Percentiles rank a stretch among this genome's conserved stretches.
Evolutionary conservation across 2,888 invertebrate species (phyloP).

Genomic region (Drosophila birchii): DNA sequence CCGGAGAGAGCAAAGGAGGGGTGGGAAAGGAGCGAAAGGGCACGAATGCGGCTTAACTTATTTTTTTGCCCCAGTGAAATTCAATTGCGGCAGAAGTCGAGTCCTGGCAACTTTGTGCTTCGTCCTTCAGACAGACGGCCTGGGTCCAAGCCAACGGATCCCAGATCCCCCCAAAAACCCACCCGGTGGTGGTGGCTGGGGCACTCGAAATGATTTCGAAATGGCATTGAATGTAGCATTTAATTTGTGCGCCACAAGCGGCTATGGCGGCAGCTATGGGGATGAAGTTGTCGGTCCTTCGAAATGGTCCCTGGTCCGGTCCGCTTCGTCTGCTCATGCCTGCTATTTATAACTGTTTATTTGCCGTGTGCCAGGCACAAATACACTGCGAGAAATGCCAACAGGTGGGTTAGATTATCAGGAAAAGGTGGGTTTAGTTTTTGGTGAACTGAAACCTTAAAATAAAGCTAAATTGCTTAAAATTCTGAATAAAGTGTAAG

Average conservation of each 20-base stretch:
- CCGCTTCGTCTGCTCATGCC: constrained; percentile 42
- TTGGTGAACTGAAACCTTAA: no score
- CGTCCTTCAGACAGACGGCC: constrained; percentile 52
- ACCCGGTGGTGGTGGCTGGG: constrained; percentile 46
- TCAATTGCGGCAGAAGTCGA: constrained; percentile 68
- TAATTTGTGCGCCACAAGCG: constrained; percentile 74
- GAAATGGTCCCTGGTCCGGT: constrained; percentile 23
- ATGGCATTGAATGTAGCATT: constrained; percentile 80
- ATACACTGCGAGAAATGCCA: constrained; percentile 17
- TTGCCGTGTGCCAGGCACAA: constrained; percentile 52
- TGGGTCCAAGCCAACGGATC: constrained; percentile 7
- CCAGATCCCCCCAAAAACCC: constrained; percentile 6
- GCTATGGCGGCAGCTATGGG: constrained; percentile 15
- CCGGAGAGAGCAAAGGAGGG: constrained; percentile 9
- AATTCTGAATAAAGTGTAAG: no score
- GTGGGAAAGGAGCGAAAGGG: constrained; percentile 5
- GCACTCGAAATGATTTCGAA: constrained; percentile 71
- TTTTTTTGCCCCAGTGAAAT: constrained; percentile 53
- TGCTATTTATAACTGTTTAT: constrained; percentile 72
- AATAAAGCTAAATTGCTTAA: not conserved
- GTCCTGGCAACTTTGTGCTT: constrained; percentile 55
- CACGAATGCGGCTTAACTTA: constrained; percentile 49
- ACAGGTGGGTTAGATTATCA: not conserved
- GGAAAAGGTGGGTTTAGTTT: not conserved
- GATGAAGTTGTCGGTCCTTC: constrained; percentile 24